Evolutionary conservation across 2,113 vertebrate genomes (phyloP).

Genomic region (Bujurquina vittata): DNA sequence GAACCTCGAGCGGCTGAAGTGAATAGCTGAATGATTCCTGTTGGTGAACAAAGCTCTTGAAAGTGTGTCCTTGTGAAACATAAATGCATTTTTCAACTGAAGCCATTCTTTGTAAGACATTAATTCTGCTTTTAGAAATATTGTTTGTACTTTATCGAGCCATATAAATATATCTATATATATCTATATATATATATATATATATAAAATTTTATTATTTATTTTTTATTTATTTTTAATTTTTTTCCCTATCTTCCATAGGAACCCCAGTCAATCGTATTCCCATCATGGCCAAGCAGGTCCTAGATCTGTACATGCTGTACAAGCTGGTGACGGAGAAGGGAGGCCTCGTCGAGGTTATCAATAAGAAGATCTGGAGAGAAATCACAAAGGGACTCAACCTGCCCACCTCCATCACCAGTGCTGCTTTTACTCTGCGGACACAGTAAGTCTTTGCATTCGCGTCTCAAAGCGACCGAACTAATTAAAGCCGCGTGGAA

Average conservation of each 20-base stretch:
- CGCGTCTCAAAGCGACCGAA: neutral
- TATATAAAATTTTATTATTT: conserved; percentile 7
- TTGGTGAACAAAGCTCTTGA: neutral
- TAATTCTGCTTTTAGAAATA: neutral
- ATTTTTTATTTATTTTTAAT: neutral
- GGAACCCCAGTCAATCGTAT: conserved; percentile 97
- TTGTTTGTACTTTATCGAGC: neutral
- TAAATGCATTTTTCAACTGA: neutral
- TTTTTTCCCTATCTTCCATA: conserved; percentile 51
- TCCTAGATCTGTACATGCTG: conserved; percentile 95
- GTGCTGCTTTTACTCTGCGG: conserved; percentile 94
- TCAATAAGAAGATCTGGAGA: conserved; percentile 99
- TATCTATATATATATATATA: neutral
- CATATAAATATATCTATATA: neutral
- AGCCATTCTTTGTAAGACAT: neutral
- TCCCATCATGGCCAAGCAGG: conserved; percentile 99
- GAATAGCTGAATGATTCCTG: too few relatives aligned
- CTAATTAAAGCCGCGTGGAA: conserved; percentile 10
- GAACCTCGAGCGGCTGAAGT: too few relatives aligned
- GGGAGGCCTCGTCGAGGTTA: conserved; percentile 95
- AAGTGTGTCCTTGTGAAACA: neutral
- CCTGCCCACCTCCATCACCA: conserved; percentile 97
- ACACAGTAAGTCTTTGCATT: conserved; percentile 85
- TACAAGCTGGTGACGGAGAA: conserved; percentile 98
- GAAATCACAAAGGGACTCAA: conserved; percentile 98